Conservation (phyloP, 2,888 invertebrate species). For the Rhingia rostrata region DNA sequence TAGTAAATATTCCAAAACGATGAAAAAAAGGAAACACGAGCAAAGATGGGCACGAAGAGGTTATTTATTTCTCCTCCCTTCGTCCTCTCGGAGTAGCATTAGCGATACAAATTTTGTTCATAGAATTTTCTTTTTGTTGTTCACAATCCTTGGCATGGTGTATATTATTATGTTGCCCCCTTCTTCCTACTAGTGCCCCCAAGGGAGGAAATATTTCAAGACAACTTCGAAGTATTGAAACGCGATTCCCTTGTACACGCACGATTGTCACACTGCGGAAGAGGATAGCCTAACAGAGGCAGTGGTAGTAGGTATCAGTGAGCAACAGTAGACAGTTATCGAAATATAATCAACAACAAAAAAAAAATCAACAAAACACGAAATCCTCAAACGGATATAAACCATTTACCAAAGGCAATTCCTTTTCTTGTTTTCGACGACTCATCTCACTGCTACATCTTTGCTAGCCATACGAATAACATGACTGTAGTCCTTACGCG, state of each 20-base stretch:
- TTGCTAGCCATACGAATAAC: not conserved
- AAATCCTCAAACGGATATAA: conserved; percentile 58
- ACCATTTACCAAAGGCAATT: conserved; percentile 61
- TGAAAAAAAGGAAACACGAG: conserved; percentile 23
- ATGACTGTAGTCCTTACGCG: conserved; percentile 27
- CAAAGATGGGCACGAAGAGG: conserved; percentile 20
- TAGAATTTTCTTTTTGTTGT: conserved; percentile 51
- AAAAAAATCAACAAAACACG: not conserved
- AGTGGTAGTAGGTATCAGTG: not conserved
- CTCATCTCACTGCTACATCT: not conserved
- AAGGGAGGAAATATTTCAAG: conserved; percentile 9
- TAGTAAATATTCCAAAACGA: conserved; percentile 64
- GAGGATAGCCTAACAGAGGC: not conserved
- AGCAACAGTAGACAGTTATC: conserved; percentile 61
- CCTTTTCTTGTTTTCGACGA: conserved; percentile 51
- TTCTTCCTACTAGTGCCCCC: not conserved
- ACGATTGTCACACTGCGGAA: conserved; percentile 41
- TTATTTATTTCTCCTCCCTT: conserved; percentile 18
- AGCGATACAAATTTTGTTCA: conserved; percentile 34
- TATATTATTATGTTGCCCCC: conserved; percentile 39
- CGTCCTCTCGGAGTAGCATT: conserved; percentile 1
- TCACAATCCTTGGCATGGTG: conserved; percentile 31
- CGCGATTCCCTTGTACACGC: conserved; percentile 43
- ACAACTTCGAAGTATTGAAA: conserved; percentile 29
- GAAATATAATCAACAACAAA: conserved; percentile 25